phyloP scores from a whole-genome alignment of 2,888 invertebrate genomes.

The Galerucella pusilla region DNA sequence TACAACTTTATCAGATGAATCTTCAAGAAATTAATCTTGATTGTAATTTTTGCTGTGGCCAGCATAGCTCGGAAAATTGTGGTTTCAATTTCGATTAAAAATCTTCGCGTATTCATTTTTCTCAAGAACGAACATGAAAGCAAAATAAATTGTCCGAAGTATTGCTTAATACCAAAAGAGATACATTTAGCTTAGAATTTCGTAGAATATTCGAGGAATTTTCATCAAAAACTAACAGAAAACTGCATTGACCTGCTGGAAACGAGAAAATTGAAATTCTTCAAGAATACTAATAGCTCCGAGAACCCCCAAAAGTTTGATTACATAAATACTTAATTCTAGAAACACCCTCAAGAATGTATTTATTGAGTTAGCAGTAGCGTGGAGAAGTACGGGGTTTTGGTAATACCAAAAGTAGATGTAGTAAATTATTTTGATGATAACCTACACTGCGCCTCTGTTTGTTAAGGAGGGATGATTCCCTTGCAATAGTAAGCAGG shows the following conservation, averaged over 20 bases:
- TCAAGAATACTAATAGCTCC: conserved; percentile 43
- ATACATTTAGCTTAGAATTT: not conserved
- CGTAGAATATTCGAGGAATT: conserved; percentile 23
- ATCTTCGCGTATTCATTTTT: not conserved
- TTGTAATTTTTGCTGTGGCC: not conserved
- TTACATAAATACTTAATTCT: conserved; percentile 54
- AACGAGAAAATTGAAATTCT: conserved; percentile 42
- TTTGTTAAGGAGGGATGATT: conserved; percentile 25
- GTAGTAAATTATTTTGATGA: not conserved
- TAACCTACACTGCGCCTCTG: not conserved
- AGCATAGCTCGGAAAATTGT: not conserved
- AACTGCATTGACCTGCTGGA: conserved; percentile 15
- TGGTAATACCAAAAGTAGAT: not conserved
- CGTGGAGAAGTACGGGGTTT: conserved; percentile 23
- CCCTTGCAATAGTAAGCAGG: conserved; percentile 47
- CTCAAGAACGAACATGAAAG: not conserved
- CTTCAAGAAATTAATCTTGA: too few relatives aligned
- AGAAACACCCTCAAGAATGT: conserved; percentile 48
- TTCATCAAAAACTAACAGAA: conserved; percentile 27
- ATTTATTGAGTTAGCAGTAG: conserved; percentile 51
- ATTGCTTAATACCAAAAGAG: conserved; percentile 9
- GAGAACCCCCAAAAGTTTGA: conserved; percentile 48
- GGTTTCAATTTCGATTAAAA: not conserved
- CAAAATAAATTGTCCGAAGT: not conserved
- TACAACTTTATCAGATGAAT: too few relatives aligned